phyloP scores from a whole-genome alignment of 2,888 invertebrate species.

The Charanyca ferruginea region DNA sequence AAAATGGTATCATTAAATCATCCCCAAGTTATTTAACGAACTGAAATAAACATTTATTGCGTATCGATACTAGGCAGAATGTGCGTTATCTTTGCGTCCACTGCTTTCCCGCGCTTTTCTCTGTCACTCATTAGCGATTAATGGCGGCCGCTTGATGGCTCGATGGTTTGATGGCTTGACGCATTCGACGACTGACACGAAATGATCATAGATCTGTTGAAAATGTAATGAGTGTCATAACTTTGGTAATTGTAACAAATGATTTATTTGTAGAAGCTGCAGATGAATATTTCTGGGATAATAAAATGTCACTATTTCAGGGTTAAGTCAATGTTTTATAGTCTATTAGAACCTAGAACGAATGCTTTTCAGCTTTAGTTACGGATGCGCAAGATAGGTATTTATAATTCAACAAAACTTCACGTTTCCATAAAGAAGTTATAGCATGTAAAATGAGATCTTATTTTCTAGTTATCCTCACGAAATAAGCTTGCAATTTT shows the following conservation, averaged over 20 bases:
- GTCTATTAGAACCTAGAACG: no score
- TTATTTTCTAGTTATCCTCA: conserved; percentile 25
- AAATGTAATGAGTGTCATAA: conserved; percentile 37
- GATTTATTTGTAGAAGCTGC: conserved; percentile 31
- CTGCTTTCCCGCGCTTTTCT: conserved; percentile 74
- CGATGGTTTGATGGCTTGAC: conserved; percentile 51
- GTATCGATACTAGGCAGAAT: conserved; percentile 67
- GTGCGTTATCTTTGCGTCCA: conserved; percentile 66
- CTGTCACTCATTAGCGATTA: conserved; percentile 70
- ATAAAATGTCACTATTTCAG: conserved; percentile 26
- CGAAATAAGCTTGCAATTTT: conserved; percentile 30
- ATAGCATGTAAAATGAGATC: conserved; percentile 15
- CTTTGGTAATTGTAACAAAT: conserved; percentile 22
- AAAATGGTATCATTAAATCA: conserved; percentile 42
- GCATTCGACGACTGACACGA: conserved; percentile 40
- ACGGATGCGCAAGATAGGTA: not conserved
- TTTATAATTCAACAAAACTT: not conserved
- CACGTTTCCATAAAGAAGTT: conserved; percentile 10
- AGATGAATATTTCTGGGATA: conserved; percentile 22
- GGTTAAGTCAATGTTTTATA: conserved; percentile 4
- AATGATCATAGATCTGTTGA: conserved; percentile 44
- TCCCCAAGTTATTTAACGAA: conserved; percentile 59
- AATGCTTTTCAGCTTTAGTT: not conserved
- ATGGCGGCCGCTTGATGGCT: conserved; percentile 50
- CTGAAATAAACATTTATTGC: conserved; percentile 60